phyloP scores from a whole-genome alignment of 2,113 vertebrate genomes.

The Phoenicopterus ruber region DNA sequence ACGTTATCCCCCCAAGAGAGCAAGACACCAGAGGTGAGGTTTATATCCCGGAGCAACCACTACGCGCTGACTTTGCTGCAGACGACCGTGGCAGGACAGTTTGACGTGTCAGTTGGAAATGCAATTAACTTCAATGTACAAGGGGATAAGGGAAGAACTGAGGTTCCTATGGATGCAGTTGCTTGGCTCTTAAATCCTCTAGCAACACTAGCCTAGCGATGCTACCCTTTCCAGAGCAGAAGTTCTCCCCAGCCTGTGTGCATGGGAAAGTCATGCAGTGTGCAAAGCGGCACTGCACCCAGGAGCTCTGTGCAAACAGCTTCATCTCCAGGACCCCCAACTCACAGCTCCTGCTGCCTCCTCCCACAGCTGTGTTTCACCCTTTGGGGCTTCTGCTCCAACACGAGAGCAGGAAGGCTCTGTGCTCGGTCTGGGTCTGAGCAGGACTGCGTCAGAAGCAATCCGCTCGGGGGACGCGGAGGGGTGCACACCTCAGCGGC shows the following conservation, averaged over 20 bases:
- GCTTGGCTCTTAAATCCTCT: conserved; percentile 48
- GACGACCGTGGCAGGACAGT: background rate
- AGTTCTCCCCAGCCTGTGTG: too few species aligned
- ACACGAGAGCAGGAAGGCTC: background rate
- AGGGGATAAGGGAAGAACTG: conserved; percentile 21
- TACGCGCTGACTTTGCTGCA: background rate
- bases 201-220: conserved; percentile 2
- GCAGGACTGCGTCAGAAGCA: background rate
- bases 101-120: conserved; percentile 39
- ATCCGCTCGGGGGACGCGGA: rapidly evolving
- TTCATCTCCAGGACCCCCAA: background rate
- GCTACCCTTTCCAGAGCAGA: background rate
- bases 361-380: background rate
- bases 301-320: background rate
- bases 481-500: background rate
- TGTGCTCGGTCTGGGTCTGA: rapidly evolving
- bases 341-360: background rate
- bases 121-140: conserved; percentile 36
- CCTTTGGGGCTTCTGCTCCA: background rate
- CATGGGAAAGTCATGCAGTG: rapidly evolving
- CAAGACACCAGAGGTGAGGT: background rate
- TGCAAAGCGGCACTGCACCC: background rate
- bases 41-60: conserved; percentile 8
- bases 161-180: conserved; percentile 56
- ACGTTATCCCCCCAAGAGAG: background rate